These are phyloP conservation scores for Pachyuromys duprasi DNA, from an alignment of 2,797 vertebrate genomes.

Conservation along the genomic window DNA sequence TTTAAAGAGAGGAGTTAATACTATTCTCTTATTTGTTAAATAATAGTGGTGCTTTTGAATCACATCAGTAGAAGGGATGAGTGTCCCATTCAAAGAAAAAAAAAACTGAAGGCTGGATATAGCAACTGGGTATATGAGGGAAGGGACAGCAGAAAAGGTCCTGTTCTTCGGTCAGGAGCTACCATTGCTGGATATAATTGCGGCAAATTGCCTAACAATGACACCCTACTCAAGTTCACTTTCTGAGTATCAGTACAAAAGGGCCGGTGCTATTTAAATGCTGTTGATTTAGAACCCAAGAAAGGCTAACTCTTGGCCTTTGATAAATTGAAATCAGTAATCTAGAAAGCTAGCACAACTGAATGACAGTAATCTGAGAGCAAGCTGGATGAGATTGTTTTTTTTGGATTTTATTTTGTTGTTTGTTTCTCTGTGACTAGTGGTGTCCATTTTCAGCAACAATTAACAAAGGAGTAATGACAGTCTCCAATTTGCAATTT, in stretches of 20 bases:
- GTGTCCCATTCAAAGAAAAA: neutral
- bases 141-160: neutral
- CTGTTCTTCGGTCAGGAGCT: neutral
- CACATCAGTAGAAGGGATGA: neutral
- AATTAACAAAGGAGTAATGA: neutral
- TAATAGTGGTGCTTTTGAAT: neutral
- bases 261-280: neutral
- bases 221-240: neutral
- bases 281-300: neutral
- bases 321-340: neutral
- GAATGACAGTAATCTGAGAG: neutral
- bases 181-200: no score
- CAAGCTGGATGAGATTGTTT: neutral
- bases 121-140: neutral
- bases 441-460: neutral
- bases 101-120: neutral
- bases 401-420: fast-evolving
- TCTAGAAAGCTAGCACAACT: neutral
- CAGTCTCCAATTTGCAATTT: neutral
- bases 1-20: neutral
- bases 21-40: neutral
- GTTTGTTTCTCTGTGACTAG: neutral
- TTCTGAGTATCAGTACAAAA: neutral
- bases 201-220: neutral
- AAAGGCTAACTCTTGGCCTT: neutral